Evolutionary conservation across 2,888 invertebrate genomes (phyloP), one percentile per base, ranked within the genome.

Genomic region (Capitulum mitella): DNA sequence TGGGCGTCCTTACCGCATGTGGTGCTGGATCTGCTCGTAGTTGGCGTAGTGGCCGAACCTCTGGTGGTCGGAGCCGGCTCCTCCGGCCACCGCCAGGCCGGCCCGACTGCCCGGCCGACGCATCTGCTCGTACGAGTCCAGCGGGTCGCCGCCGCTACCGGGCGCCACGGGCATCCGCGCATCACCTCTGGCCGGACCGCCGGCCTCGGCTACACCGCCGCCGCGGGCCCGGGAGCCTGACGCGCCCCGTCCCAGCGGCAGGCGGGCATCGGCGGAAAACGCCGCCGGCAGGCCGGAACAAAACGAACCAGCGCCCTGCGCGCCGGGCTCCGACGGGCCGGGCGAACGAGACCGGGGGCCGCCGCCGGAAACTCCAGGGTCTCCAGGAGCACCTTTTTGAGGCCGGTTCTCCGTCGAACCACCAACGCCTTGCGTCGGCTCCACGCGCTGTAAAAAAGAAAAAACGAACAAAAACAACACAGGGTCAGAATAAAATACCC

Each of bases 91-190:
- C 3, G 87, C 86, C 79, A 88, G 88, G 8, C 88, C 89, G 61
- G 87, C 87, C 80, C 89, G 85, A 83, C 88, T 88, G 26, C 89
- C 89, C 16, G 89, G 89, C 80, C 89, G 83, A 79, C 86, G 58
- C 37, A 54, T 74, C 82, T 87, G 64, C 12, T 64, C 64, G 64
- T 34, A 32, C 64, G 64, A 16, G 16, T 32, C 34, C 16, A 2
- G 19, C 10, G 34, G 3, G 64, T 16, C 34, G 64, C 64, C 29
- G 29, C 61, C n/a, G 61, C 61, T 19, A 8, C 61, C 61, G 61
- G 54, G 46, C 46, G 46, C 46, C 46, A 14, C 10, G 46, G 8
- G 14, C 46, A 46, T 14, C 83, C 84, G 81, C 46, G 8, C 10
- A 46, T 14, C n/a, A n/a, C n/a, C n/a, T n/a, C n/a, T n/a, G n/a